phyloP scores from a whole-genome alignment of 2,797 vertebrate species.

The Coranthus polyacanthus region DNA sequence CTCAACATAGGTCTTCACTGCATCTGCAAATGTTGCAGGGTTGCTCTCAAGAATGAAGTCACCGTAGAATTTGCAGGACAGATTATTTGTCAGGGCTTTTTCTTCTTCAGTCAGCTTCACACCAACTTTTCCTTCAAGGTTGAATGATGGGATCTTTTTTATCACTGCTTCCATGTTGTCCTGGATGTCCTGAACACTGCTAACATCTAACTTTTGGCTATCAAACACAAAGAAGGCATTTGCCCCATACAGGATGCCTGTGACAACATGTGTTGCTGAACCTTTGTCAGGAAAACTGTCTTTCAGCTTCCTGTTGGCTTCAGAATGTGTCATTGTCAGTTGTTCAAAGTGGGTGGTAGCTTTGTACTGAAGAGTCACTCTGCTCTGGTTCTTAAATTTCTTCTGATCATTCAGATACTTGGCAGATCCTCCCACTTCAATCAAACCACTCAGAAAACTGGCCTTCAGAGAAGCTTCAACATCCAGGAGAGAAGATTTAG shows the following conservation, averaged over 20 bases:
- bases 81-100: constrained; percentile 19
- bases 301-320: neutral
- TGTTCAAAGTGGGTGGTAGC: neutral
- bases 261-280: constrained; percentile 66
- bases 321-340: constrained; percentile 18
- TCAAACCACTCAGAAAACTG: constrained; percentile 13
- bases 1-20: neutral
- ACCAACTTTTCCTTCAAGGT: constrained; percentile 9
- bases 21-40: constrained; percentile 16
- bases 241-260: constrained; percentile 62
- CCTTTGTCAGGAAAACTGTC: constrained; percentile 16
- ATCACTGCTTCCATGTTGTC: constrained; percentile 40
- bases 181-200: constrained; percentile 25
- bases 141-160: constrained; percentile 36
- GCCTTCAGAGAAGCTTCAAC: constrained; percentile 29
- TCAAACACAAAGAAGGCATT: constrained; percentile 70
- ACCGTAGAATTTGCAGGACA: constrained; percentile 59
- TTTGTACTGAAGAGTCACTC: constrained; percentile 32
- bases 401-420: constrained; percentile 39
- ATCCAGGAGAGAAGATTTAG: constrained; percentile 10
- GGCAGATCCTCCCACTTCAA: constrained; percentile 41
- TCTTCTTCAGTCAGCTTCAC: constrained; percentile 47
- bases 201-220: constrained; percentile 30
- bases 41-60: constrained; percentile 47
- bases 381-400: constrained; percentile 31